A percentile compares a stretch with the other conserved stretches of the same genome.
Conservation (phyloP, 2,888 invertebrate species). For the Ennomos erosarius region DNA sequence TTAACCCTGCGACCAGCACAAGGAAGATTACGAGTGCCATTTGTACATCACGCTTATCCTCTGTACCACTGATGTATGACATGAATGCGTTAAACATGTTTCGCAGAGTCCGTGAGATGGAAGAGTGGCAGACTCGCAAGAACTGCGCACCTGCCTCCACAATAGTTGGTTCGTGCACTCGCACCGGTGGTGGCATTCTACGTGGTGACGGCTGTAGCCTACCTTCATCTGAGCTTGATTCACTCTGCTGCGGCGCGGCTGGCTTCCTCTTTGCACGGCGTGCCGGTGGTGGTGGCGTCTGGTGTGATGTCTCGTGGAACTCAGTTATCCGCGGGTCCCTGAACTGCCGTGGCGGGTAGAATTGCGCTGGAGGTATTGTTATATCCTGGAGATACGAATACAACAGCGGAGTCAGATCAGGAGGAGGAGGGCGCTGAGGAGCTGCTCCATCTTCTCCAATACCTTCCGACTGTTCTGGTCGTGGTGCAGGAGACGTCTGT, state of each 20-base stretch:
- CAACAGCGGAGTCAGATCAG: constrained; percentile 76
- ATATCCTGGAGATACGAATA: constrained; percentile 84
- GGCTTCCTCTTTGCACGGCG: constrained; percentile 80
- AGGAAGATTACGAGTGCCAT: constrained; percentile 92
- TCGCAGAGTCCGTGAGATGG: constrained; percentile 87
- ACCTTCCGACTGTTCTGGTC: constrained; percentile 42
- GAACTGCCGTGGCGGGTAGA: constrained; percentile 73
- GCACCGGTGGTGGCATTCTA: constrained; percentile 66
- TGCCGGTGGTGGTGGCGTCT: constrained; percentile 71
- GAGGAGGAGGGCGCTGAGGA: constrained; percentile 79
- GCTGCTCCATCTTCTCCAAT: constrained; percentile 58
- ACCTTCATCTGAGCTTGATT: constrained; percentile 82
- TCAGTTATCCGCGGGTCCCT: constrained; percentile 69
- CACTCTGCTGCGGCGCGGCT: constrained; percentile 66
- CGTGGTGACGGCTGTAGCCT: constrained; percentile 73
- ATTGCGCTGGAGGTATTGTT: constrained; percentile 76
- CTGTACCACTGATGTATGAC: constrained; percentile 86
- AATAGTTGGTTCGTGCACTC: constrained; percentile 87
- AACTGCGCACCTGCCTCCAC: constrained; percentile 89
- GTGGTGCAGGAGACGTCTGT: constrained; percentile 45
- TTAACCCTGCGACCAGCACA: constrained; percentile 90
- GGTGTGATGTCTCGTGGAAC: constrained; percentile 65
- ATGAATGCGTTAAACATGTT: constrained; percentile 88
- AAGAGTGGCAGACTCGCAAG: constrained; percentile 88
- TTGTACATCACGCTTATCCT: constrained; percentile 90